These are phyloP conservation scores for Serranochromis macrocephalus DNA, from an alignment of 2,113 vertebrate species.

Conservation along the genomic window DNA sequence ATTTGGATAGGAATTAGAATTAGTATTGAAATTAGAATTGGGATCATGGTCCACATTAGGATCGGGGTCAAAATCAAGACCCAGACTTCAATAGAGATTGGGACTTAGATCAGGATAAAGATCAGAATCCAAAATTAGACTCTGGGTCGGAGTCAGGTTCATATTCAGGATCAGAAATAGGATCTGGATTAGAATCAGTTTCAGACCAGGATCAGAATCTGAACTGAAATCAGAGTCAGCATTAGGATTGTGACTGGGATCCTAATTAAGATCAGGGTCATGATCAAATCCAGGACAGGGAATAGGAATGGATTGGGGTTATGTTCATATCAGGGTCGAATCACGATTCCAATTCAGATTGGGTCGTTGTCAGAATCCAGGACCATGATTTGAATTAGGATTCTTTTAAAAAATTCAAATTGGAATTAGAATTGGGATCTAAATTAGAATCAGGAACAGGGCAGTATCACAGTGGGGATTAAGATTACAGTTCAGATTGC, in stretches of 20 bases:
- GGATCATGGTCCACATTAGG: neutral
- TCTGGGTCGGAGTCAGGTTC: neutral
- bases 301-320: neutral
- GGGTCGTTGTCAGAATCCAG: neutral
- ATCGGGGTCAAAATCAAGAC: neutral
- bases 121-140: neutral
- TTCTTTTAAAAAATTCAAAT: neutral
- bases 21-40: neutral
- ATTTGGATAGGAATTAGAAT: rapidly evolving
- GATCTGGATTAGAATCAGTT: neutral
- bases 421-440: neutral
- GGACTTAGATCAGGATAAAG: neutral
- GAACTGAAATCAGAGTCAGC: neutral
- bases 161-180: neutral
- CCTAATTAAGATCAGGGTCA: neutral
- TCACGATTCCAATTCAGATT: neutral
- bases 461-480: neutral
- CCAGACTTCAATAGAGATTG: neutral
- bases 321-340: neutral
- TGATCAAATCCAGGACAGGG: neutral
- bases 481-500: neutral
- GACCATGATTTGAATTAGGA: neutral
- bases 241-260: neutral
- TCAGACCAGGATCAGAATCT: neutral
- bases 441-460: neutral